These are phyloP conservation scores for Parotocinclus haroldoi DNA, from an alignment of 2,797 vertebrate genomes.

Conservation along the genomic window DNA sequence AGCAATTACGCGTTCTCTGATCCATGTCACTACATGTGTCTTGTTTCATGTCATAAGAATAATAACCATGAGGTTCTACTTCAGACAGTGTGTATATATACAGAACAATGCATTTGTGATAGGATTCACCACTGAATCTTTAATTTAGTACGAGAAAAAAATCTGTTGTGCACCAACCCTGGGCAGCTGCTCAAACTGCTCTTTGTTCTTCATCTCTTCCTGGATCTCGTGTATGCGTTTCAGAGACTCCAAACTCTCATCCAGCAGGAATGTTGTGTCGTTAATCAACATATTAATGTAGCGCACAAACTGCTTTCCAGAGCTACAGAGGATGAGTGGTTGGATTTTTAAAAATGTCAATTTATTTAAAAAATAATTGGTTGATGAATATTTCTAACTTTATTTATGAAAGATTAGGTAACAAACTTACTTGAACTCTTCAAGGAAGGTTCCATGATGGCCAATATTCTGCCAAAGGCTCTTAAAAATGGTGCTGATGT, in stretches of 20 bases:
- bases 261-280: constrained; percentile 96
- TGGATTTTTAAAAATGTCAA: background rate
- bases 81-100: too few species aligned
- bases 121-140: background rate
- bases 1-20: too few species aligned
- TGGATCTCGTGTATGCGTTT: constrained; percentile 98
- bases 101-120: background rate
- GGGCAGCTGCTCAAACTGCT: constrained; percentile 93
- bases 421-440: constrained; percentile 96
- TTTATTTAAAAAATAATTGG: too few species aligned
- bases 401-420: background rate
- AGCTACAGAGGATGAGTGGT: constrained; percentile 63
- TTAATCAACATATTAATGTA: constrained; percentile 99
- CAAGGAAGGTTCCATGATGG: constrained; percentile 97
- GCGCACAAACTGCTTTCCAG: constrained; percentile 98
- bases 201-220: constrained; percentile 98
- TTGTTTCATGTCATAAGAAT: too few species aligned
- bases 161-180: constrained; percentile 74
- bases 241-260: constrained; percentile 95
- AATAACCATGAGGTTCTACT: too few species aligned
- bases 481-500: constrained; percentile 99
- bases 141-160: background rate
- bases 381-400: too few species aligned
- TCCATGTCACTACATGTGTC: too few species aligned
- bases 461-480: constrained; percentile 97